Percentiles rank a stretch among this genome's conserved stretches.
phyloP scores from a whole-genome alignment of 2,888 invertebrate genomes.

The Cephus pulcher region DNA sequence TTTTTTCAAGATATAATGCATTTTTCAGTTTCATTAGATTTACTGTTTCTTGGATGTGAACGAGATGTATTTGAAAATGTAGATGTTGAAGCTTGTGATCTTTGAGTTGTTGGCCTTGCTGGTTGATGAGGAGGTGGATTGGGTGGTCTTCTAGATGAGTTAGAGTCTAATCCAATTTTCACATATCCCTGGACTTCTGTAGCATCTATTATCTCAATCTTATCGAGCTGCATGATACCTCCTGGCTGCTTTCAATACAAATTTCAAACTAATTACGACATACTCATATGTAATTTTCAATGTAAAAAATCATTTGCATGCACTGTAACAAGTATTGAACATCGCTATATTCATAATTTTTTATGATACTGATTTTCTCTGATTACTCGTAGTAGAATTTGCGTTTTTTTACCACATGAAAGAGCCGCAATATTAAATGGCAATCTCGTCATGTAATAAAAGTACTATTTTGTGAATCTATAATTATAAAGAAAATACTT shows the following conservation, averaged over 20 bases:
- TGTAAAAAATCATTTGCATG: not conserved
- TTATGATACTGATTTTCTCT: too few species aligned
- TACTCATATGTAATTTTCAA: not conserved
- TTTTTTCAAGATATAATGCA: not conserved
- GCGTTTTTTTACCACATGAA: not conserved
- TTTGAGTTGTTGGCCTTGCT: not conserved
- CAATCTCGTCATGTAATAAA: not conserved
- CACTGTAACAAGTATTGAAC: not conserved
- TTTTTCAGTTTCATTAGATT: not conserved
- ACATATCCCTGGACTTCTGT: not conserved
- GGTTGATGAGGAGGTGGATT: not conserved
- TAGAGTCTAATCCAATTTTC: not conserved
- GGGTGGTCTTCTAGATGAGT: not conserved
- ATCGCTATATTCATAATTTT: not conserved
- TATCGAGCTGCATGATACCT: not conserved
- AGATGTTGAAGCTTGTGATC: too few species aligned
- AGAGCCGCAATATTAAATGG: not conserved
- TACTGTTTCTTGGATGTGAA: not conserved
- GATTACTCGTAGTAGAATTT: not conserved
- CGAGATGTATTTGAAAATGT: not conserved
- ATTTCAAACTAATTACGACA: not conserved
- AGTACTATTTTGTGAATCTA: not conserved
- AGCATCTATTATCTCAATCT: not conserved
- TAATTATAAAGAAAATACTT: not conserved
- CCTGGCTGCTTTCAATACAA: not conserved